A percentile compares a stretch with the other conserved stretches of the same genome.
phyloP scores from a whole-genome alignment of 2,888 invertebrate species.

The Ethmia dodecea region DNA sequence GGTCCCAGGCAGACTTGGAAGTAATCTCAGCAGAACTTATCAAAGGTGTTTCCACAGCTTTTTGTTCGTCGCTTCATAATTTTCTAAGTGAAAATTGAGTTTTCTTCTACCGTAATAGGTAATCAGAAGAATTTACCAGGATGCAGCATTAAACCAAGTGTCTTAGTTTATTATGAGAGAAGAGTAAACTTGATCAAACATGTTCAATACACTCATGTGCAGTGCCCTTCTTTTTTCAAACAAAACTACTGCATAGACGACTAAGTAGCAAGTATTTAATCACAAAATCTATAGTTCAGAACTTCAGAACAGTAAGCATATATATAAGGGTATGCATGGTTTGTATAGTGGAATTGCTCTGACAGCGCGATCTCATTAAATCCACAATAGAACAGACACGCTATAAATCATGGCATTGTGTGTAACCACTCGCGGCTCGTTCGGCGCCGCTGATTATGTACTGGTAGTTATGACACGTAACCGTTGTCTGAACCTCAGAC shows the following conservation, averaged over 20 bases:
- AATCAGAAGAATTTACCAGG: no score
- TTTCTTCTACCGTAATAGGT: no score
- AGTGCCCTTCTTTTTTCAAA: no score
- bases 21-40: conserved; percentile 38
- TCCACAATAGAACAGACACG: conserved; percentile 52
- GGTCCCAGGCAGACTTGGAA: conserved; percentile 34
- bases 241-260: no score
- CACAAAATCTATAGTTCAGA: no score
- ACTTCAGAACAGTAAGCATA: no score
- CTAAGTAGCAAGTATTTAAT: no score
- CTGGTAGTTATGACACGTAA: conserved; percentile 32
- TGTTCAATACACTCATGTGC: no score
- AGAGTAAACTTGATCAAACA: no score
- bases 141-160: no score
- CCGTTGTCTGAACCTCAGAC: no score
- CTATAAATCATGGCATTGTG: conserved; percentile 64
- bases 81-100: conserved; percentile 4
- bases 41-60: conserved; percentile 21
- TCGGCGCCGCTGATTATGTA: conserved; percentile 34
- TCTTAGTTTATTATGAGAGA: no score
- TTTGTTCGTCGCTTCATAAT: conserved; percentile 20
- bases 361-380: conserved; percentile 63
- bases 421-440: conserved; percentile 39
- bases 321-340: conserved; percentile 3
- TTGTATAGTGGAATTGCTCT: conserved; percentile 36